Evolutionary conservation across 2,797 vertebrate species (phyloP), one percentile per base, ranked within the genome.

Genomic region (Halcyon badia): DNA sequence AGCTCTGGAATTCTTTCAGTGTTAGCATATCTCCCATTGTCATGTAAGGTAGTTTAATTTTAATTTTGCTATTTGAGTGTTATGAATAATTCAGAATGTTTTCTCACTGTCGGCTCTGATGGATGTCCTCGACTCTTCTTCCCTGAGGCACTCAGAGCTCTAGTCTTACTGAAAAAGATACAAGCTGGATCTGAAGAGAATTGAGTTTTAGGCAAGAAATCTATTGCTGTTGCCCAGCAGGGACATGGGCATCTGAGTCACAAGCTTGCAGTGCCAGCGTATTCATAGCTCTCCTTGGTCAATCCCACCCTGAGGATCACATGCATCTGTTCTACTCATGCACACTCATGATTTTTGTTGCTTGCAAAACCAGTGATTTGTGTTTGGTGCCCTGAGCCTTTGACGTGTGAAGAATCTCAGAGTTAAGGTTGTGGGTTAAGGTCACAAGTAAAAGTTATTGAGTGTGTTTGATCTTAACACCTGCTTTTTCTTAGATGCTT

Each of bases 71-170:
- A 66, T 94, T 97, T 97, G 97, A 97, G 90, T 72, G 80, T 94
- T 83, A 79, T 97, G 93, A 97, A 97, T 96, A 94, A 91, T 97
- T 98, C 82, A 94, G 78, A 48, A 54, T 95, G 89, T 96, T 97
- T 95, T 94, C 93, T 95, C 91, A 96, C 93, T 89, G 91, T 95
- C 3, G 5, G 54, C 76, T 92, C 75, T 94, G 89, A 90, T 88
- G 88, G 65, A 87, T 92, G 83, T 95, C 90, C 87, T 96, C 42
- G 0, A 37, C 85, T 96, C 65, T 68, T 95, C 83, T 94, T 96
- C 90, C 88, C 78, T 37, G 56, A 97, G 83, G 84, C 16, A 0
- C 58, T 75, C 41, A 51, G 57, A 57, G 49, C n/a, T 72, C 76
- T 54, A 61, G 83, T 62, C 90, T 90, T 52, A 73, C 56, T 77